phyloP scores from a whole-genome alignment of 64 coral and sea anemone species.

The Montipora capricornis region DNA sequence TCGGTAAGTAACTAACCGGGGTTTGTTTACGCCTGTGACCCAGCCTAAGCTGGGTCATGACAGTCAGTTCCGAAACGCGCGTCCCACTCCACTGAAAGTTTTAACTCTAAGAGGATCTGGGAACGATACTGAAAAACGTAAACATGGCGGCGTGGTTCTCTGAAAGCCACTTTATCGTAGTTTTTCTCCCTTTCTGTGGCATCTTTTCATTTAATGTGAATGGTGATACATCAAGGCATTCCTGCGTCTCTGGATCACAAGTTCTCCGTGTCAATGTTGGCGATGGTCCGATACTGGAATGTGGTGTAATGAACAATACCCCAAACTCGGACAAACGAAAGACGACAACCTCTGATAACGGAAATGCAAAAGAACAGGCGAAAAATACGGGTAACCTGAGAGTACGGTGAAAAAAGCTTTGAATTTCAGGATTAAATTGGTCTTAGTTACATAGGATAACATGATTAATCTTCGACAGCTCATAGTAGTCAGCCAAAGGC shows the following conservation, averaged over 20 bases:
- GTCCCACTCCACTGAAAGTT: no score
- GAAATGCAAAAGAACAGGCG: neutral
- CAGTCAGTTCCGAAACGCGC: no score
- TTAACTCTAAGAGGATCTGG: neutral
- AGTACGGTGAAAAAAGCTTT: neutral
- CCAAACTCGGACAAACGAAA: neutral
- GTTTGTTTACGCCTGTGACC: no score
- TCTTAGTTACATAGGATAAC: neutral
- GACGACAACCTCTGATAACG: neutral
- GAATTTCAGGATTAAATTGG: neutral
- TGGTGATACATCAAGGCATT: neutral
- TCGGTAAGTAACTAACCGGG: no score
- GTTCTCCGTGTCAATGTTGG: constrained; percentile 44
- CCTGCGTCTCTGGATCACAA: constrained; percentile 12
- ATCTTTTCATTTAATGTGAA: neutral
- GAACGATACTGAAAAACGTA: neutral
- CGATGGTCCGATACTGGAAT: neutral
- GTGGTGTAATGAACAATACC: constrained; percentile 3
- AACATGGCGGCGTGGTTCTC: constrained; percentile 37
- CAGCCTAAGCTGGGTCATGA: no score
- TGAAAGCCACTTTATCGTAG: neutral
- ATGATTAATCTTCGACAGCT: no score
- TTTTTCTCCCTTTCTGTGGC: neutral
- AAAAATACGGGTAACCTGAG: neutral
- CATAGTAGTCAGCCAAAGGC: no score